Conservation (phyloP, 2,797 vertebrate species). For the Synaphobranchus kaupii region DNA sequence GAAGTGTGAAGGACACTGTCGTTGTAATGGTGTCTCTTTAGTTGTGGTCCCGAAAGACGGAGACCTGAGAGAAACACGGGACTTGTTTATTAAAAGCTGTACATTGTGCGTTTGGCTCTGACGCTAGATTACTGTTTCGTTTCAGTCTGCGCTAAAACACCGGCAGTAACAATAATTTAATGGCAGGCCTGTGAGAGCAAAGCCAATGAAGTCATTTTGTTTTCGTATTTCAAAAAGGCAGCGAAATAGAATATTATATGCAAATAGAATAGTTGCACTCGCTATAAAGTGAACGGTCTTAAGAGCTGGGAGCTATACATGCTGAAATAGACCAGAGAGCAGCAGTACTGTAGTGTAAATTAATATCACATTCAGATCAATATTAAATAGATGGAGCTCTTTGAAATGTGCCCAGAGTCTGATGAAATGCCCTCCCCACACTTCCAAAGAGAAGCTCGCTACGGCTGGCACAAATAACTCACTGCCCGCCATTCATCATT, state of each 20-base stretch:
- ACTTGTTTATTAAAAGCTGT: not conserved
- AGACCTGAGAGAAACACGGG: not conserved
- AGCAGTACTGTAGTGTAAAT: not conserved
- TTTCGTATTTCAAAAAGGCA: not conserved
- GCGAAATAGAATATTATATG: not conserved
- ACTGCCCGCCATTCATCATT: not conserved
- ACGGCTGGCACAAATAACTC: not conserved
- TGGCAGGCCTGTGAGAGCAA: not conserved
- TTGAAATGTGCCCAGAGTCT: slow-evolving; percentile 6
- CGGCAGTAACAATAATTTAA: not conserved
- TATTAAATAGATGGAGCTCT: slow-evolving; percentile 6
- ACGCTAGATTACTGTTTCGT: not conserved
- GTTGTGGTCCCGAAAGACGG: not conserved
- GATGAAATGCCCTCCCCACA: not conserved
- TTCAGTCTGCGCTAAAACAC: not conserved
- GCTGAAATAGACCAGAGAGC: not conserved
- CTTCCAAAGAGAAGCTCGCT: not conserved
- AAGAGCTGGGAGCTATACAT: not conserved
- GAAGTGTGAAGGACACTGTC: not conserved
- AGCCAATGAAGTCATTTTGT: not conserved
- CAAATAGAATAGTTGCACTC: not conserved
- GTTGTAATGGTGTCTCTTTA: not conserved
- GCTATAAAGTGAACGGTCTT: not conserved
- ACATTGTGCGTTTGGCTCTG: not conserved
- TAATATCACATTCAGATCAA: slow-evolving; percentile 10